Base-by-base conservation (phyloP, 2,888 invertebrate genomes). In the Agriopis aurantiaria region DNA sequence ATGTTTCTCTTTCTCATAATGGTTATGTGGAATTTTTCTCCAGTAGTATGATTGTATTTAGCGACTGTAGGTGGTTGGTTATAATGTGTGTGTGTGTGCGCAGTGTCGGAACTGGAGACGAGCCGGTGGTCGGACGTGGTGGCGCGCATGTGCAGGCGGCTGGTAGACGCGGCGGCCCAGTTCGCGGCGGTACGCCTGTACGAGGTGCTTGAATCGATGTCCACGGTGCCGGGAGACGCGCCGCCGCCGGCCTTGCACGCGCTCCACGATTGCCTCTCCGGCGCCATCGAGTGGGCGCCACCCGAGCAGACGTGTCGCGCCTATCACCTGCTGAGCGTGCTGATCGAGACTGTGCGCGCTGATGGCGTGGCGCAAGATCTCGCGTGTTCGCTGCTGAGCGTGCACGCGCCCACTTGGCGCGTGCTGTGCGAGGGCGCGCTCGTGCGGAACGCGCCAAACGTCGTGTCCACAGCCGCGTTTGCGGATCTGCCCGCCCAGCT, bases 61-160 rank as follows among this genome's bases (percentile, higher is more conserved):
- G 2, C 8, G 43, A 9, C 5, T 43, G 8, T 43, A 9, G 8
- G 5, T 3, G 33, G 33, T 33, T 33, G 12, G 12, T 12, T 12
- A 46, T 12, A 46, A 9, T n/a, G 5, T n/a, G n/a, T 8, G 33
- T 40, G 10, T 56, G 9, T 41, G 14, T 65, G 79, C 81, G 23
- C 78, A 91, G 92, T 86, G 78, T 96, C 97, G 4, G 96, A 97
- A 52, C 92, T 98, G 74, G 97, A 98, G 9, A 96, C 96, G 73
- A 96, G 97, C 53, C 95, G 97, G 71, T 98, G 98, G 98, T 96
- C 98, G 0, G 97, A 97, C 75, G 95, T 96, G 3, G 96, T 98
- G 12, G 96, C 96, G 75, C 95, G 96, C 72, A 93, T 98, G 85
- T 97, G 97, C 41, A 96, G 97, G 5, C 97, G 97, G 80, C 95